Evolutionary conservation across 2,888 invertebrate genomes (phyloP), one percentile per base, ranked within the genome.

Genomic region (Agapostemon virescens): DNA sequence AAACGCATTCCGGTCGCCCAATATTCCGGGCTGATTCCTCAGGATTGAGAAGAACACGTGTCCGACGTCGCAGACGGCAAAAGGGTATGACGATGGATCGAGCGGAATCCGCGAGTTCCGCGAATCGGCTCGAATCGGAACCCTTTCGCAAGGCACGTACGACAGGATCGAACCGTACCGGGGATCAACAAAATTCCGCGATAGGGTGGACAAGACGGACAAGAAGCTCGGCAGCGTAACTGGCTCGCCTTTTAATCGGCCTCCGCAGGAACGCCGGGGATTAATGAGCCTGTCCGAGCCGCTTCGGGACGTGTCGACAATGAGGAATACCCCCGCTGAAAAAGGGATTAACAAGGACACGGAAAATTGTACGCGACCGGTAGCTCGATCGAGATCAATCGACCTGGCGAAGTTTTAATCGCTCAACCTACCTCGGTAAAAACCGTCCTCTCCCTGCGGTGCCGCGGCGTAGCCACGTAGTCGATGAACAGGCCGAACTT

Each of bases 371-470:
- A 69, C 33, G 69, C 23, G 55, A 72, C 69, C 73, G 40, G 6
- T 38, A 4, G 61, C 26, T 30, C 64, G 79, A 70, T 69, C 77
- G 70, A 20, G 70, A 82, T 82, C 82, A 66, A 82, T 83, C 74
- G 74, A 30, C 49, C 80, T 82, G 84, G 75, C 84, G 80, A 84
- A 86, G 79, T 87, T 88, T 88, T 85, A 88, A 88, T 85, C 86
- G 84, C 75, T 79, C 42, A 70, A 58, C 72, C 20, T 36, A n/a
- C 4, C 5, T 13, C 15, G 67, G 42, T 71, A 82, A 82, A 77
- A 82, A 77, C 13, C 70, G 23, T 36, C 45, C 11, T 17, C 38
- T 23, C n/a, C n/a, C 30, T 61, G 61, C 20, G 61, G 63, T 63
- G 68, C 9, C 15, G 58, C 23, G 7, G 26, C n/a, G 9, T 20